Evolutionary conservation across 2,113 vertebrate species (phyloP).

Genomic region (Cariama cristata): DNA sequence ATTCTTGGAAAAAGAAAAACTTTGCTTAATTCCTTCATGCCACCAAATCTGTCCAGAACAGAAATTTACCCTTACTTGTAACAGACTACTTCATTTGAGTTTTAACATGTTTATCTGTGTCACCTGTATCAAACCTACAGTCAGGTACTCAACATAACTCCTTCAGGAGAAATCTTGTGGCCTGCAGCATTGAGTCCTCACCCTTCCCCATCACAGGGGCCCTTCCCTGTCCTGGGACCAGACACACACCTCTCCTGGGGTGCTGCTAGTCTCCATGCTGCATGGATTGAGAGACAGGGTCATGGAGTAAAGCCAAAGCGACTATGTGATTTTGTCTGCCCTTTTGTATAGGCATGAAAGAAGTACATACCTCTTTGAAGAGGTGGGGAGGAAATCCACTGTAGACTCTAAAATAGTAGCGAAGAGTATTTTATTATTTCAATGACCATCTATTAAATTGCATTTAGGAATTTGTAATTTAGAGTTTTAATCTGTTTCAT

Average conservation of each 20-base stretch:
- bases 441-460: neutral
- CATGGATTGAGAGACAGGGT: neutral
- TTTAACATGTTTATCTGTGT: neutral
- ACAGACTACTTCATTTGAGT: neutral
- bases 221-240: accelerated
- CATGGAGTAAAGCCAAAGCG: neutral
- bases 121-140: neutral
- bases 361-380: neutral
- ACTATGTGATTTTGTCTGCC: neutral
- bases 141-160: neutral
- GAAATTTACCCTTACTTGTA: neutral
- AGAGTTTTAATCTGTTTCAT: neutral
- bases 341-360: neutral
- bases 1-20: neutral
- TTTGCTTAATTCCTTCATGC: neutral
- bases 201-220: neutral
- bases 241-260: accelerated
- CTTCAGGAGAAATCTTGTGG: neutral
- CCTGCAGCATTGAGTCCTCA: neutral
- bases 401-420: neutral
- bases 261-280: neutral
- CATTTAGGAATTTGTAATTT: neutral
- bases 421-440: neutral
- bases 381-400: neutral
- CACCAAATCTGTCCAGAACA: neutral